Evolutionary conservation across 2,888 invertebrate species (phyloP).

Genomic region (Rhogogaster chlorosoma): DNA sequence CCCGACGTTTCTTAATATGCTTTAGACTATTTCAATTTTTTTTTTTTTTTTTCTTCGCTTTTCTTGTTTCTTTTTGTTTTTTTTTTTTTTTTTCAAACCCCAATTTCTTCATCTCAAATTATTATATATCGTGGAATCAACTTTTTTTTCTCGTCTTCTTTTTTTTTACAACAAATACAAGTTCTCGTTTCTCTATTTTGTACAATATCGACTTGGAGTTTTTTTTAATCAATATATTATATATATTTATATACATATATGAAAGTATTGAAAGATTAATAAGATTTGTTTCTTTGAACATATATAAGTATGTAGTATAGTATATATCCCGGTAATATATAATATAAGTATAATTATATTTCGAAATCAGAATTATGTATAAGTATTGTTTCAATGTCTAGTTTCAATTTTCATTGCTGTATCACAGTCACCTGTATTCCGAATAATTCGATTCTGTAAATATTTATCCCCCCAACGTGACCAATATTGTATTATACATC

Average conservation of each 20-base stretch:
- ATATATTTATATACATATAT: no score
- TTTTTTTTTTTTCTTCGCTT: neutral
- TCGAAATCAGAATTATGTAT: neutral
- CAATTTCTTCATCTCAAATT: neutral
- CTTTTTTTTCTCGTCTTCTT: neutral
- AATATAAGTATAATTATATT: neutral
- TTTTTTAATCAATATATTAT: no score
- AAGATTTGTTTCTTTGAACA: neutral
- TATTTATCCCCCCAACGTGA: neutral
- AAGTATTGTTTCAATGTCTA: neutral
- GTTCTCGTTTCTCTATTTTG: neutral
- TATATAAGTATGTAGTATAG: neutral
- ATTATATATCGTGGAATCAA: neutral
- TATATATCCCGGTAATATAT: neutral
- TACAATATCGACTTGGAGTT: no score
- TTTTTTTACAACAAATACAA: neutral
- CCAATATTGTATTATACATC: neutral
- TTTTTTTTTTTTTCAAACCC: neutral
- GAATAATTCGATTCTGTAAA: constrained; percentile 19
- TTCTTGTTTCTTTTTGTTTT: neutral
- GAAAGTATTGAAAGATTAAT: neutral
- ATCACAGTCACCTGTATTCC: neutral
- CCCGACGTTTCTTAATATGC: neutral
- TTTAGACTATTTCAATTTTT: neutral
- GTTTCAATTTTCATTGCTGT: neutral